A percentile compares a stretch with the other conserved stretches of the same genome.
These are phyloP conservation scores for Frankliniella fusca DNA, from an alignment of 2,888 invertebrate genomes.

Conservation along the genomic window DNA sequence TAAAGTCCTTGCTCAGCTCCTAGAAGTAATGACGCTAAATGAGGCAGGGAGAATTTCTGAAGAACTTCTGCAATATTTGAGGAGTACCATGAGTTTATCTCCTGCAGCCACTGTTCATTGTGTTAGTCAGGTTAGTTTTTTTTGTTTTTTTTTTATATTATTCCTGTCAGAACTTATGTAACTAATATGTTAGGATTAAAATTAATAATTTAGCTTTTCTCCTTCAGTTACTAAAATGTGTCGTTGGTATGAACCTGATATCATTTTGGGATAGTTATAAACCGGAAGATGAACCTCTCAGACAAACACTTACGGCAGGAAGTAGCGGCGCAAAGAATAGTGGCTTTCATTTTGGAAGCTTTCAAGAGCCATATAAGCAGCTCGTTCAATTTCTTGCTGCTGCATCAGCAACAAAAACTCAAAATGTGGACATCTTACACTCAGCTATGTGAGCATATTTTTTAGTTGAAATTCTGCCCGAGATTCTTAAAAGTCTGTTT, in stretches of 20 bases:
- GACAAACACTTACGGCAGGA: not conserved
- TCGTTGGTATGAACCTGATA: conserved; percentile 65
- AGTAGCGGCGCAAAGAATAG: conserved; percentile 31
- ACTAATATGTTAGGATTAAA: conserved; percentile 12
- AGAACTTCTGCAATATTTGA: conserved; percentile 72
- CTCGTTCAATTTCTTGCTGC: conserved; percentile 37
- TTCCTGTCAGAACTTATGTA: not conserved
- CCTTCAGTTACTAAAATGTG: conserved; percentile 53
- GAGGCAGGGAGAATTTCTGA: conserved; percentile 73
- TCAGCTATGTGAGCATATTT: conserved; percentile 34
- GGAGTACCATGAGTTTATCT: conserved; percentile 64
- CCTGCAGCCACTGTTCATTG: conserved; percentile 67
- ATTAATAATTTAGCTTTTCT: conserved; percentile 17
- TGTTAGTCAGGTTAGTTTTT: conserved; percentile 55
- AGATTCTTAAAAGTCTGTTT: no score
- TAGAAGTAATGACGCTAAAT: conserved; percentile 63
- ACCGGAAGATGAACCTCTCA: conserved; percentile 42
- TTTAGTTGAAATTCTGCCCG: conserved; percentile 36
- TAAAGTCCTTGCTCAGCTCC: conserved; percentile 62
- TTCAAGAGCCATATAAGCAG: conserved; percentile 46
- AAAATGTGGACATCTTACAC: conserved; percentile 11
- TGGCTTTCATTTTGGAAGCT: conserved; percentile 48
- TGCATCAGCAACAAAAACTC: conserved; percentile 31
- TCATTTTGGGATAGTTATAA: conserved; percentile 42
- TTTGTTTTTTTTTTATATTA: conserved; percentile 27